Evolutionary conservation across 2,888 invertebrate species (phyloP), one percentile per base, ranked within the genome.

Genomic region (Luffia ferchaultella): DNA sequence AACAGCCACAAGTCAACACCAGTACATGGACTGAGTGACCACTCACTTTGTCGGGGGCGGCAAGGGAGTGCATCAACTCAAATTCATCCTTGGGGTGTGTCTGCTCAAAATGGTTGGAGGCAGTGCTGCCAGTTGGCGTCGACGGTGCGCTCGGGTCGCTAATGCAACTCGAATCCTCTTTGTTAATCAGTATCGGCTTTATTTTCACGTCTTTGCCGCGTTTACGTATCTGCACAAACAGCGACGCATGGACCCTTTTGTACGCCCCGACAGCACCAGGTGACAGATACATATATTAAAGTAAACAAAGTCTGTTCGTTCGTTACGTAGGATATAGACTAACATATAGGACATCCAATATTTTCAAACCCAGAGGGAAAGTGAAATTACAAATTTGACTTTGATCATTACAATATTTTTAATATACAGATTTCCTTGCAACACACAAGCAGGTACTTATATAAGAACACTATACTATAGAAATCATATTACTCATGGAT

Each of bases 41-140:
- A 82, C 83, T 83, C 82, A 83, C 83, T 83, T 79, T 82, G 66
- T 80, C 82, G 50, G 64, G 64, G 51, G 68, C 62, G 50, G 74
- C 65, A 58, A 77, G 59, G 48, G 78, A 73, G 56, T 84, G 82
- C 65, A 83, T 69, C 63, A 84, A 69, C 64, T 83, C 85, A 65
- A 84, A 79, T 60, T 93, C 93, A 80, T 95, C 95, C 85, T 93
- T 94, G 49, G 95, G 94, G 60, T 89, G 90, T 71, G 88, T 89
- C 65, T 88, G 85, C 66, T 92, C 92, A 76, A 93, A 93, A 75
- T 90, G 89, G 86, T 93, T 94, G 68, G 69, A 60, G 58, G 68
- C 69, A 51, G 62, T 59, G 20, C 63, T 55, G 56, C 61, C 64
- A 47, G 78, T 66, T 48, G 82, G 59, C 53, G 86, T 72, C 56